Evolutionary conservation across 1,140 invertebrate species (phyloP).

Genomic region (Cepaea nemoralis): DNA sequence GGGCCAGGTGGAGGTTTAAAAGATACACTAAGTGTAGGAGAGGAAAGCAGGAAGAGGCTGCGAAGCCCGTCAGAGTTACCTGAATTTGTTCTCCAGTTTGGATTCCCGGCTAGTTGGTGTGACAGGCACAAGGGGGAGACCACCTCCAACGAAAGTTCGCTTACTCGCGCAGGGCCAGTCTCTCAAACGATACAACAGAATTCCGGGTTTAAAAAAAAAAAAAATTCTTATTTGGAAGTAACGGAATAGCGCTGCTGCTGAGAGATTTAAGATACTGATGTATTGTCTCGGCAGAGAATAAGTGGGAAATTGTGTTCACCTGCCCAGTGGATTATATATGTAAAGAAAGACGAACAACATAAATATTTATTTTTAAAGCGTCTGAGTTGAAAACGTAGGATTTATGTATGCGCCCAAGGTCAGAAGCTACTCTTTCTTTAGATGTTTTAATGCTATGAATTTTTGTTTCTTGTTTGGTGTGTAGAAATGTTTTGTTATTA

Average conservation of each 20-base stretch:
- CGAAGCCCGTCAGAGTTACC: background rate
- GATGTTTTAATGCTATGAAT: no score
- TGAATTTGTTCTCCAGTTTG: background rate
- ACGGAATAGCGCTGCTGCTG: background rate
- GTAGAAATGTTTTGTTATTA: no score
- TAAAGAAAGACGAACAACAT: no score
- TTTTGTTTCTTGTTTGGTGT: no score
- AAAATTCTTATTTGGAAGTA: background rate
- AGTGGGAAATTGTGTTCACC: background rate
- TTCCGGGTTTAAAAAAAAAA: background rate
- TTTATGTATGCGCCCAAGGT: no score
- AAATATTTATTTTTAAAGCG: no score
- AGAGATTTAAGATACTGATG: background rate
- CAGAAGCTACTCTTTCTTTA: no score
- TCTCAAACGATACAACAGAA: no score
- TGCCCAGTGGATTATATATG: background rate
- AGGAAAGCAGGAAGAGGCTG: background rate
- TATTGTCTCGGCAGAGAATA: background rate
- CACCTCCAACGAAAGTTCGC: background rate
- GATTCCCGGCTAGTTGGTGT: background rate
- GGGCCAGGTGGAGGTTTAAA: background rate
- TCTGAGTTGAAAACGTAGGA: no score
- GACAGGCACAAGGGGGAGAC: slow-evolving; percentile 4
- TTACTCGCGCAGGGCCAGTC: background rate
- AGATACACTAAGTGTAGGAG: background rate